Percentiles rank a stretch among this genome's conserved stretches.
These are phyloP conservation scores for Brachyrhaphis roseni DNA, from an alignment of 2,797 vertebrate genomes.

Conservation along the genomic window DNA sequence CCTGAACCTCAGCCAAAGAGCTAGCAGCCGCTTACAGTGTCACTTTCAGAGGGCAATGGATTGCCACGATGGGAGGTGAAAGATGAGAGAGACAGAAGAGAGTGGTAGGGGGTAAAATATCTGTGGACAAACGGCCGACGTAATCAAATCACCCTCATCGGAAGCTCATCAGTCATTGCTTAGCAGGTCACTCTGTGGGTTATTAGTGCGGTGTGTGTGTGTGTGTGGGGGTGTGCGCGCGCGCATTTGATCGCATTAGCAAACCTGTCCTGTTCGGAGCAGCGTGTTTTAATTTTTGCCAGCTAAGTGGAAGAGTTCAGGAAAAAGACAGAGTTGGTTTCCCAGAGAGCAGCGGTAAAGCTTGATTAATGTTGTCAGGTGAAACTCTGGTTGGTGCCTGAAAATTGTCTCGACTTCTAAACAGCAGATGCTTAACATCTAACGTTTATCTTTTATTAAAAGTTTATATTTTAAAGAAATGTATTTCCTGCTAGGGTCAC, in stretches of 20 bases:
- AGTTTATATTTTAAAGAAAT: not conserved
- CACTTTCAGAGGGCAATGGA: conserved; percentile 72
- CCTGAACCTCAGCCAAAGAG: conserved; percentile 57
- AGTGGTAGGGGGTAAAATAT: conserved; percentile 52
- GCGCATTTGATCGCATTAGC: conserved; percentile 30
- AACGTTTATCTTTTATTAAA: not conserved
- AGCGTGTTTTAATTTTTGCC: conserved; percentile 20
- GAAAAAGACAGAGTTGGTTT: not conserved
- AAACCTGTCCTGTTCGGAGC: conserved; percentile 15
- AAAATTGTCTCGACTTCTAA: not conserved
- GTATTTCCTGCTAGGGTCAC: not conserved
- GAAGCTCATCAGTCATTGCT: conserved; percentile 61
- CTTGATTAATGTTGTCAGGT: not conserved
- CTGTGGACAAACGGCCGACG: conserved; percentile 54
- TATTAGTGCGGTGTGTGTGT: conserved; percentile 17
- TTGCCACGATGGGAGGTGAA: conserved; percentile 39
- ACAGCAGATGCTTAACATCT: not conserved
- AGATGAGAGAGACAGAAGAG: conserved; percentile 23
- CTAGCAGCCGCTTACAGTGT: conserved; percentile 74
- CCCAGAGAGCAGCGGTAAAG: not conserved
- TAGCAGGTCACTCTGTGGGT: conserved; percentile 51
- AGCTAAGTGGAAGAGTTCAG: conserved; percentile 13
- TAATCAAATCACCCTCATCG: conserved; percentile 70
- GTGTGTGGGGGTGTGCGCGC: not conserved
- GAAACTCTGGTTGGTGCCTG: not conserved